phyloP scores from a whole-genome alignment of 2,797 vertebrate genomes.

The Synanceia verrucosa region DNA sequence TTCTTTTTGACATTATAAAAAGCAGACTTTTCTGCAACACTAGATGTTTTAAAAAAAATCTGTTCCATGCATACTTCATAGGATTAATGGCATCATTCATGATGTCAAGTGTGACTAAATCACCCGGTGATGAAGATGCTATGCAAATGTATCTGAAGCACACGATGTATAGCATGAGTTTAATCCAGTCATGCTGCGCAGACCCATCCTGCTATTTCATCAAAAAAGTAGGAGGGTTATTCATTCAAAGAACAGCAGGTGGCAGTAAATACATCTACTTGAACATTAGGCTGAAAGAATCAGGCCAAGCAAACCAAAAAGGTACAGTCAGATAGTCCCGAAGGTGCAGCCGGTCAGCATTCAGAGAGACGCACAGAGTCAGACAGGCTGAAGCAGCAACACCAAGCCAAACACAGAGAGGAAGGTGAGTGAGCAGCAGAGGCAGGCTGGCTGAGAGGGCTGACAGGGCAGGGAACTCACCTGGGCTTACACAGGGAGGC shows the following conservation, averaged over 20 bases:
- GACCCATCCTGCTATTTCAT: constrained; percentile 62
- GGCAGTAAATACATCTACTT: constrained; percentile 72
- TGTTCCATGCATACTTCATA: constrained; percentile 75
- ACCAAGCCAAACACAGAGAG: constrained; percentile 69
- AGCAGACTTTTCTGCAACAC: constrained; percentile 38
- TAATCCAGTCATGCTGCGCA: constrained; percentile 74
- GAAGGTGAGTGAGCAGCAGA: constrained; percentile 63
- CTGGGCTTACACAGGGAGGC: constrained; percentile 78
- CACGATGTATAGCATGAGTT: constrained; percentile 73
- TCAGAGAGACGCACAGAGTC: constrained; percentile 62
- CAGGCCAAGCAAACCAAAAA: constrained; percentile 67
- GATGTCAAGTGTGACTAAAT: constrained; percentile 41
- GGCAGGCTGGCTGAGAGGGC: constrained; percentile 70
- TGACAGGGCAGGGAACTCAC: constrained; percentile 80
- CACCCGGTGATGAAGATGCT: constrained; percentile 56
- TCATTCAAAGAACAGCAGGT: constrained; percentile 76
- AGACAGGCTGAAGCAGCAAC: constrained; percentile 72
- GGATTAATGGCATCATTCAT: constrained; percentile 58
- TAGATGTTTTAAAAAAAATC: constrained; percentile 29
- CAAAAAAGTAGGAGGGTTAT: constrained; percentile 59
- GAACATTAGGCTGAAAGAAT: constrained; percentile 47
- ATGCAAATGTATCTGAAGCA: constrained; percentile 68
- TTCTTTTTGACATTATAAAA: constrained; percentile 43
- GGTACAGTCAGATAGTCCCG: constrained; percentile 32
- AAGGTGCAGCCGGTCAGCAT: constrained; percentile 54